These are phyloP conservation scores for Vireo altiloquus DNA, from an alignment of 2,113 vertebrate species.

Conservation along the genomic window DNA sequence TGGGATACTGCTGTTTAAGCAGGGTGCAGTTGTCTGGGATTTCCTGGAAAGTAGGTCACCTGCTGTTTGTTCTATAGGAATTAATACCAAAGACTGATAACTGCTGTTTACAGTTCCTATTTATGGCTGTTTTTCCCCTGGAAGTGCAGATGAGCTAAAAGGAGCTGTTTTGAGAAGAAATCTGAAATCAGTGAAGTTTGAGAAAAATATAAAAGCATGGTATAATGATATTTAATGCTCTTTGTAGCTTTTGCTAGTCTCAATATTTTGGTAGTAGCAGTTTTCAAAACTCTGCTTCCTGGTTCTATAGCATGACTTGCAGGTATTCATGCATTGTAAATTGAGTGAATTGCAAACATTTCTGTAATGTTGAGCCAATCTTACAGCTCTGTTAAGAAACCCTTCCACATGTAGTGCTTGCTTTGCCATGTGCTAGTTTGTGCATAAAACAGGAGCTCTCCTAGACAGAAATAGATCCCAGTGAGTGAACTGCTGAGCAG, in stretches of 20 bases:
- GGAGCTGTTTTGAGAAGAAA: background rate
- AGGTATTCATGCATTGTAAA: background rate
- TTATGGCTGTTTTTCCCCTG: background rate
- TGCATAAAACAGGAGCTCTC: background rate
- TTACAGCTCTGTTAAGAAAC: background rate
- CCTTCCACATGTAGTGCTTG: background rate
- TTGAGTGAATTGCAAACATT: background rate
- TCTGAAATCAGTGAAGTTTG: background rate
- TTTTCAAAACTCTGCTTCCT: background rate
- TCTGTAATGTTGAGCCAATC: background rate
- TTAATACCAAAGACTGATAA: background rate
- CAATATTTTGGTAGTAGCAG: background rate
- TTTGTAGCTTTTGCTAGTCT: background rate
- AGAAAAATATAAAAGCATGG: background rate
- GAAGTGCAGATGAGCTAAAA: background rate
- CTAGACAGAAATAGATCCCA: background rate
- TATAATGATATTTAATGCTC: background rate
- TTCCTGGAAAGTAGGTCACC: conserved; percentile 64
- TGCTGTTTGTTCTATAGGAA: conserved; percentile 61
- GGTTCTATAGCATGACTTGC: background rate
- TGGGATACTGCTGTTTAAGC: background rate
- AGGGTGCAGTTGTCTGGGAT: conserved; percentile 10
- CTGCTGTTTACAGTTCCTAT: background rate
- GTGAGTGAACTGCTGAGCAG: background rate
- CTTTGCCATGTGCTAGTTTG: background rate